phyloP scores from a whole-genome alignment of 2,113 vertebrate species.

The Xenopus borealis region DNA sequence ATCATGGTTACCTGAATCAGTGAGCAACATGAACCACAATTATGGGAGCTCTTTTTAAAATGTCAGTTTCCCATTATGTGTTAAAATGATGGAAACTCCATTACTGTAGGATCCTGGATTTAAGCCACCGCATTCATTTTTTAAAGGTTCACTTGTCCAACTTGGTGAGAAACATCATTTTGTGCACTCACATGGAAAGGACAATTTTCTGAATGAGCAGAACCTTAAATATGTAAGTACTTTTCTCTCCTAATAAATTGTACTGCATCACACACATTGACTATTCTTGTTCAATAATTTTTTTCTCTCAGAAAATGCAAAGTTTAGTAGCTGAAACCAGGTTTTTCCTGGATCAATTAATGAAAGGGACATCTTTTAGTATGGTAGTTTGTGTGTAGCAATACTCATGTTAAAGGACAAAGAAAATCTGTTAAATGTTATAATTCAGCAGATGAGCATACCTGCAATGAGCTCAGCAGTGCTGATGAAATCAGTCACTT shows the following conservation, averaged over 20 bases:
- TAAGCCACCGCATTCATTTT: slow-evolving; percentile 8
- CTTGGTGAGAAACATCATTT: not conserved
- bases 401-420: too few relatives aligned
- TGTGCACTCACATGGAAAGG: not conserved
- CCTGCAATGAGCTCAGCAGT: too few relatives aligned
- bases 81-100: not conserved
- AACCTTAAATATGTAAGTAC: not conserved
- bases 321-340: too few relatives aligned
- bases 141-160: not conserved
- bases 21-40: not conserved
- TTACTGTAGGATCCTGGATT: not conserved
- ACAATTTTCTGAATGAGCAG: not conserved
- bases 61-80: not conserved
- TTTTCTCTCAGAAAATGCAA: too few relatives aligned
- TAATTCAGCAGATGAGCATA: too few relatives aligned
- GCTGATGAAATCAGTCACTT: too few relatives aligned
- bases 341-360: too few relatives aligned
- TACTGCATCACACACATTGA: too few relatives aligned
- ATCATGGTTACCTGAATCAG: not conserved
- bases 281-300: too few relatives aligned
- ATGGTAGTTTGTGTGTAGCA: too few relatives aligned
- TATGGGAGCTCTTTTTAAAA: not conserved
- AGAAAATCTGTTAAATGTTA: too few relatives aligned
- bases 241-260: not conserved
- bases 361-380: too few relatives aligned